Conservation (phyloP, 2,797 vertebrate genomes). For the Coendou prehensilis region DNA sequence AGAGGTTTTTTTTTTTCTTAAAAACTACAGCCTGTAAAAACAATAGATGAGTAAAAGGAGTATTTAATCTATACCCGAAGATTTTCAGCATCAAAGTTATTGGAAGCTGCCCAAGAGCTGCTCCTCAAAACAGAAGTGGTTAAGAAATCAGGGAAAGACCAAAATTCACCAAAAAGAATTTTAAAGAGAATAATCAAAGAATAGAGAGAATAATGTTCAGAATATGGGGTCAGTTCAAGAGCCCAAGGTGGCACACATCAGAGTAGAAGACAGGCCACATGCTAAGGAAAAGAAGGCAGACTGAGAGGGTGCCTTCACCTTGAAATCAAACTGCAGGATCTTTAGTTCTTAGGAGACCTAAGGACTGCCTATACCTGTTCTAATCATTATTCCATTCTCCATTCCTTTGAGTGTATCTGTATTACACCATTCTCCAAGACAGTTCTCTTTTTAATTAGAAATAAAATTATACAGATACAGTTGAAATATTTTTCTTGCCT, state of each 20-base stretch:
- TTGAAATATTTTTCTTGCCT: not conserved
- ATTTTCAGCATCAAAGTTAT: slow-evolving; percentile 47
- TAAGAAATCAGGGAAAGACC: not conserved
- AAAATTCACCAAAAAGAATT: not conserved
- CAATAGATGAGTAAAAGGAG: not conserved
- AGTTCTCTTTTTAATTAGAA: not conserved
- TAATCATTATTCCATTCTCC: not conserved
- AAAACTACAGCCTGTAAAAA: not conserved
- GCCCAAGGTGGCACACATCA: not conserved
- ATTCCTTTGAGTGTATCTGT: not conserved
- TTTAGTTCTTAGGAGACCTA: not conserved
- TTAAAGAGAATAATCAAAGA: not conserved
- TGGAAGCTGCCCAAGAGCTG: not conserved
- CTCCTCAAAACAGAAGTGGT: not conserved
- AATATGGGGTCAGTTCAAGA: not conserved
- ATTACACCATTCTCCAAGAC: not conserved
- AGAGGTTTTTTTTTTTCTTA: not conserved
- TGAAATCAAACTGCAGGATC: not conserved
- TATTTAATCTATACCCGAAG: slow-evolving; percentile 21
- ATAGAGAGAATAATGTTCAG: not conserved
- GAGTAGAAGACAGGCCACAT: not conserved
- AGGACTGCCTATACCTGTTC: not conserved
- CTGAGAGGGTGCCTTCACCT: not conserved
- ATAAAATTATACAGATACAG: not conserved
- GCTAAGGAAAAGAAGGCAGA: not conserved